phyloP scores from a whole-genome alignment of 2,888 invertebrate species.

The Epirrita christyi region DNA sequence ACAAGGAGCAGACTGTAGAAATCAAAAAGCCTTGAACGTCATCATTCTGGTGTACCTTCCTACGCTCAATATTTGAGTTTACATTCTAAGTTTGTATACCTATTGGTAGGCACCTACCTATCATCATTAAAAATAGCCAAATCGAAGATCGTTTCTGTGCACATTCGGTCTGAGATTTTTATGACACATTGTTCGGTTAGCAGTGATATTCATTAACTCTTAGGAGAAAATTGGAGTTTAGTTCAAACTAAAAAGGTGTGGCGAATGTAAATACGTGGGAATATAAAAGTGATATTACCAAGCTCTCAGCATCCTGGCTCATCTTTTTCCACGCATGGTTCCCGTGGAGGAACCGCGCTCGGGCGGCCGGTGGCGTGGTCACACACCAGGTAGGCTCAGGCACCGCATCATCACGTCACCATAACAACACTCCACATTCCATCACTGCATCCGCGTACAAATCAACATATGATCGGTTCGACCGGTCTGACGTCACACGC shows the following conservation, averaged over 20 bases:
- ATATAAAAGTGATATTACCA: slow-evolving; percentile 84
- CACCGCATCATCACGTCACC: slow-evolving; percentile 77
- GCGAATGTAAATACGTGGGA: slow-evolving; percentile 34
- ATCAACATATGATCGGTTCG: slow-evolving; percentile 79
- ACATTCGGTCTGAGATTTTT: slow-evolving; percentile 49
- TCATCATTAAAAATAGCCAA: slow-evolving; percentile 76
- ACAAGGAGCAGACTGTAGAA: not conserved
- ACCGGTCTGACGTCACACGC: slow-evolving; percentile 82
- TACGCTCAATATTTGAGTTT: slow-evolving; percentile 40
- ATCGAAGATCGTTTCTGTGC: slow-evolving; percentile 47
- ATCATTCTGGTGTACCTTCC: slow-evolving; percentile 35
- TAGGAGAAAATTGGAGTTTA: no score
- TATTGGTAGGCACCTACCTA: slow-evolving; percentile 20
- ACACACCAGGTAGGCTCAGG: slow-evolving; percentile 66
- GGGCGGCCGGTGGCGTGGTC: slow-evolving; percentile 63
- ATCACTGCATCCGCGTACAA: slow-evolving; percentile 82
- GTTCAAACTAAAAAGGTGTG: not conserved
- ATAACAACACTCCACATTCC: slow-evolving; percentile 81
- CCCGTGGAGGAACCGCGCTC: slow-evolving; percentile 71
- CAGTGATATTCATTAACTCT: slow-evolving; percentile 19
- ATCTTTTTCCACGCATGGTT: slow-evolving; percentile 89
- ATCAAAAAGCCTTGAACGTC: slow-evolving; percentile 54
- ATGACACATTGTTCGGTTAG: slow-evolving; percentile 38
- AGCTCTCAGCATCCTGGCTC: slow-evolving; percentile 89
- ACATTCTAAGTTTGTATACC: no score